phyloP scores from a whole-genome alignment of 2,888 invertebrate genomes.

The Linnaemya vulpina region DNA sequence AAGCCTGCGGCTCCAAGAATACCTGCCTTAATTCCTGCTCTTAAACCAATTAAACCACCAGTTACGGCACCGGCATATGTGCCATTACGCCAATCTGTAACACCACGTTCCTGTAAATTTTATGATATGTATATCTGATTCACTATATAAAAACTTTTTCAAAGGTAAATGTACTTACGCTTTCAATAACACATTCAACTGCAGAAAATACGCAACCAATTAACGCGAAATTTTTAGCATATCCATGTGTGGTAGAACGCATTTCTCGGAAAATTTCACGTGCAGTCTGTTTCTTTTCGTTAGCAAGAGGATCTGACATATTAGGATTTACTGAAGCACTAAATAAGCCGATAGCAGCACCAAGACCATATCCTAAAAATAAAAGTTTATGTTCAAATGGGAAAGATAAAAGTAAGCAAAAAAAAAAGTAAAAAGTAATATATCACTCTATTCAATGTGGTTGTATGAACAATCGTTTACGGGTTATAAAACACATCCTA shows the following conservation, averaged over 20 bases:
- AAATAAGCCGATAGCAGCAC: slow-evolving; percentile 97
- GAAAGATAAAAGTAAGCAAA: no score
- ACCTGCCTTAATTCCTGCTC: slow-evolving; percentile 97
- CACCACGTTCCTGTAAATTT: slow-evolving; percentile 88
- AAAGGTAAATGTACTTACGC: slow-evolving; percentile 84
- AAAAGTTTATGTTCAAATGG: background rate
- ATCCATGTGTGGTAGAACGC: slow-evolving; percentile 94
- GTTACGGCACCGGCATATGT: slow-evolving; percentile 96
- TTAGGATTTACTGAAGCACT: slow-evolving; percentile 98
- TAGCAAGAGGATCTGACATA: slow-evolving; percentile 85
- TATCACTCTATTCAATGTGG: no score
- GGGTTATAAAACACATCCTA: no score
- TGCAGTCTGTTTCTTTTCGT: slow-evolving; percentile 91
- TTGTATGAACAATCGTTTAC: no score
- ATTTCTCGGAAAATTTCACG: slow-evolving; percentile 95
- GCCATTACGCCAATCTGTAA: slow-evolving; percentile 98
- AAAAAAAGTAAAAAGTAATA: no score
- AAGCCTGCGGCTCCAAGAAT: slow-evolving; percentile 97
- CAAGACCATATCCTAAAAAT: slow-evolving; percentile 93
- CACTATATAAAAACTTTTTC: background rate
- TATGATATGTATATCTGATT: background rate
- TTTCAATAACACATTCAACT: slow-evolving; percentile 97
- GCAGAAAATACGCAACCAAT: slow-evolving; percentile 97
- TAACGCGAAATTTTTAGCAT: slow-evolving; percentile 99
- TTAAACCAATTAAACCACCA: slow-evolving; percentile 94